These are phyloP conservation scores for Gnathonemus longibarbis DNA, from an alignment of 2,113 vertebrate species.

Conservation along the genomic window DNA sequence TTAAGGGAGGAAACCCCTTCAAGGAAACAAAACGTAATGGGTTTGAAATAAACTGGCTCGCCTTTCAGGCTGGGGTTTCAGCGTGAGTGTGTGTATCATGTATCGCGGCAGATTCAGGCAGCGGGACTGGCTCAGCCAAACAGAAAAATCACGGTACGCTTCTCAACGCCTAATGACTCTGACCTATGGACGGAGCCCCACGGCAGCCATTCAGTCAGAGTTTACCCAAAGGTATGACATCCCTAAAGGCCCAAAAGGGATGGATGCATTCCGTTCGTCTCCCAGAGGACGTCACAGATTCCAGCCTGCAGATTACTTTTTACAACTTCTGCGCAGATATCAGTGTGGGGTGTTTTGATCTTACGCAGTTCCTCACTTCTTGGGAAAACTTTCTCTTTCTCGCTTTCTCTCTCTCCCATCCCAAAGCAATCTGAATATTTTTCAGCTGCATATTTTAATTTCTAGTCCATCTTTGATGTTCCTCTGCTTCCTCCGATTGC, in stretches of 20 bases:
- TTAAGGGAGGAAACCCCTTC: constrained; percentile 19
- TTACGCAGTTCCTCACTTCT: constrained; percentile 59
- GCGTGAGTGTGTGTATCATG: background rate
- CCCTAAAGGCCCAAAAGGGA: background rate
- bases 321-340: constrained; percentile 8
- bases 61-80: background rate
- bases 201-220: background rate
- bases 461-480: constrained; percentile 67
- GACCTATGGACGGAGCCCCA: background rate
- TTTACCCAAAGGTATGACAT: background rate
- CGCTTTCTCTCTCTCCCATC: constrained; percentile 51
- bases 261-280: background rate
- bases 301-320: background rate
- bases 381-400: constrained; percentile 53
- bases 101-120: background rate
- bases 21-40: constrained; percentile 21
- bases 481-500: constrained; percentile 56
- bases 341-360: constrained; percentile 54
- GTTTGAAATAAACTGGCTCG: constrained; percentile 3
- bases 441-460: constrained; percentile 66
- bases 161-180: background rate
- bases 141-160: background rate
- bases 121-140: background rate
- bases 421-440: constrained; percentile 64
- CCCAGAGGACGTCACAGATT: background rate